phyloP scores from a whole-genome alignment of 2,797 vertebrate genomes.

The Enteromius radiatus region DNA sequence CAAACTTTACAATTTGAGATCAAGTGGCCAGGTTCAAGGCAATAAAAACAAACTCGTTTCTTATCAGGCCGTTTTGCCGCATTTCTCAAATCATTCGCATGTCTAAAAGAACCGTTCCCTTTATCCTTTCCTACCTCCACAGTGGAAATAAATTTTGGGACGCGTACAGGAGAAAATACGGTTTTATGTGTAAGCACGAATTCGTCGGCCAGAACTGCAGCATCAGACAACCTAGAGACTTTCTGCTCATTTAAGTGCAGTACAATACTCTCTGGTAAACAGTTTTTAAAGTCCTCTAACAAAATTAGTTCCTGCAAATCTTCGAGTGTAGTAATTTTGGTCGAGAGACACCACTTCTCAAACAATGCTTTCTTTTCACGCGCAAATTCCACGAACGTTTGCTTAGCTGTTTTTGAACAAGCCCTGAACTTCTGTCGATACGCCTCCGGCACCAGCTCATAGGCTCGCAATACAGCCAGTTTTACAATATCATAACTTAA shows the following conservation, averaged over 20 bases:
- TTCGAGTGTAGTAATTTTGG: background rate
- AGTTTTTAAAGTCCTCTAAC: background rate
- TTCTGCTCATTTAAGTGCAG: background rate
- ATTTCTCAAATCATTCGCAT: too few species aligned
- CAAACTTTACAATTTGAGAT: too few species aligned
- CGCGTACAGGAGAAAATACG: background rate
- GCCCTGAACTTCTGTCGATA: background rate
- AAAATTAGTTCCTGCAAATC: constrained; percentile 1
- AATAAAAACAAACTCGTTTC: too few species aligned
- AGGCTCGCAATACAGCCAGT: too few species aligned
- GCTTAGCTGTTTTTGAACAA: constrained; percentile 11
- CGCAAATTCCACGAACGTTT: background rate
- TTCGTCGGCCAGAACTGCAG: background rate
- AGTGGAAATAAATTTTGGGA: too few species aligned
- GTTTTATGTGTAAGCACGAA: background rate
- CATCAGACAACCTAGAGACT: background rate
- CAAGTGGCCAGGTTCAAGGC: too few species aligned
- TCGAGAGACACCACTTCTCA: background rate
- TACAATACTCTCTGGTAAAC: background rate
- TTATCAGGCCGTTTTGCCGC: too few species aligned
- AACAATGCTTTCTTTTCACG: background rate
- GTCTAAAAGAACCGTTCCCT: too few species aligned
- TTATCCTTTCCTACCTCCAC: too few species aligned
- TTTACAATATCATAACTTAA: too few species aligned
- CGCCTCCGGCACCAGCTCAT: background rate